Evolutionary conservation across 2,797 vertebrate species (phyloP), one percentile per base, ranked within the genome.

Genomic region (Ctenochaetus hawaiiensis): DNA sequence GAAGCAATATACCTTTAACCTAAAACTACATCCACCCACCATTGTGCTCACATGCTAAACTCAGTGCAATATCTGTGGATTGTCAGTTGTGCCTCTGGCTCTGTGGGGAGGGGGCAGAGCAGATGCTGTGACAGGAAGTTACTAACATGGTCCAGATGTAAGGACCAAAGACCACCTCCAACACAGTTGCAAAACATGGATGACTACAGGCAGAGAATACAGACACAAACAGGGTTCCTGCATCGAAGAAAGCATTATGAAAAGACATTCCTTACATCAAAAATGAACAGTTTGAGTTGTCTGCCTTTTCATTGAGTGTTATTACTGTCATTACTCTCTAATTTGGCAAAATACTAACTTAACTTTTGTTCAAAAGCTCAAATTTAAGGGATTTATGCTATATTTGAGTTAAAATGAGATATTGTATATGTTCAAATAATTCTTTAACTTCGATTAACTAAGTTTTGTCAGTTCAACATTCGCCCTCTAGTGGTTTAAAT

Each of bases 81-180:
- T 76, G 67, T 77, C 82, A 80, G 87, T 75, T 87, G 84, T 81
- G 39, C 66, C 64, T 77, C 75, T 68, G 65, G 79, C 60, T 83
- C 58, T 75, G 68, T 74, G 30, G 77, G 85, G 67, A 80, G 85
- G 90, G 86, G 91, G 83, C 86, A 87, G 85, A 93, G 85, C 94
- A 94, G 93, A 95, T 93, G 91, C 78, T 80, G 83, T 61, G 86
- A 92, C 93, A 95, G 94, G 94, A 95, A 94, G 92, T 92, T 79
- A 75, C 93, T 95, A 95, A 95, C 89, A 53, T 78, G 84, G 81
- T 94, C 94, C 95, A 96, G 94, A 96, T 96, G 94, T 94, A 89
- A 81, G 69, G 90, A 87, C 81, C 67, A 71, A 60, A 81, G 84
- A 83, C 89, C 89, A 82, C 87, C 84, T 86, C 91, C 77, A 30